These are phyloP conservation scores for Martes martes DNA, from an alignment of 2,113 vertebrate genomes.

Conservation along the genomic window DNA sequence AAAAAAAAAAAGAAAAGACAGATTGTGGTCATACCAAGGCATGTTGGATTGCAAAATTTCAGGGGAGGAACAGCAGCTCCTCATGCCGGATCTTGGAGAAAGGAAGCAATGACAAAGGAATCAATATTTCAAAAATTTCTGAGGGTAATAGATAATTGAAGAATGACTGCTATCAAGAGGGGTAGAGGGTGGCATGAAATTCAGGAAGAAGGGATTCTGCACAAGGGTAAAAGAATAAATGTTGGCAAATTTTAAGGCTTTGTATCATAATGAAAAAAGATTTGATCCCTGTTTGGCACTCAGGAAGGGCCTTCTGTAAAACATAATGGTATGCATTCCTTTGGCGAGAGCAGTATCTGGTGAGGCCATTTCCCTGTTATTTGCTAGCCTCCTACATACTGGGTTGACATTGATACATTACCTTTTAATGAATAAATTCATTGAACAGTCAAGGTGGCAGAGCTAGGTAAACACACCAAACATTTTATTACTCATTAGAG, in stretches of 20 bases:
- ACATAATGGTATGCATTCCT: background rate
- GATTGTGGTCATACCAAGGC: background rate
- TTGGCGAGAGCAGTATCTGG: background rate
- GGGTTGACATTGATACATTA: slow-evolving; percentile 53
- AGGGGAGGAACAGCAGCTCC: background rate
- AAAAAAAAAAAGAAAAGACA: background rate
- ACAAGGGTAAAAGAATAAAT: background rate
- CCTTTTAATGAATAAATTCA: slow-evolving; percentile 58
- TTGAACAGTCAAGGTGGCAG: slow-evolving; percentile 52
- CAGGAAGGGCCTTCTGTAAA: background rate
- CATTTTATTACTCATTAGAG: slow-evolving; percentile 67
- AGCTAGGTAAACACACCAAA: slow-evolving; percentile 53
- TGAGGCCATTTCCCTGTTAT: background rate
- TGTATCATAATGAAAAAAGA: background rate
- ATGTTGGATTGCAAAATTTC: background rate
- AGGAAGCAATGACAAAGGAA: background rate
- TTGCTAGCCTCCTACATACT: background rate
- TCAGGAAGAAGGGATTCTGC: background rate
- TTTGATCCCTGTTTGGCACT: background rate
- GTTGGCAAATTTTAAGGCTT: background rate
- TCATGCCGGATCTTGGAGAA: background rate
- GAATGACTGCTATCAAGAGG: background rate
- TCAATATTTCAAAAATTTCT: background rate
- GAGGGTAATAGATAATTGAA: background rate
- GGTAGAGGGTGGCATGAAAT: background rate